phyloP scores from a whole-genome alignment of 2,888 invertebrate species.

The Seira ritae region DNA sequence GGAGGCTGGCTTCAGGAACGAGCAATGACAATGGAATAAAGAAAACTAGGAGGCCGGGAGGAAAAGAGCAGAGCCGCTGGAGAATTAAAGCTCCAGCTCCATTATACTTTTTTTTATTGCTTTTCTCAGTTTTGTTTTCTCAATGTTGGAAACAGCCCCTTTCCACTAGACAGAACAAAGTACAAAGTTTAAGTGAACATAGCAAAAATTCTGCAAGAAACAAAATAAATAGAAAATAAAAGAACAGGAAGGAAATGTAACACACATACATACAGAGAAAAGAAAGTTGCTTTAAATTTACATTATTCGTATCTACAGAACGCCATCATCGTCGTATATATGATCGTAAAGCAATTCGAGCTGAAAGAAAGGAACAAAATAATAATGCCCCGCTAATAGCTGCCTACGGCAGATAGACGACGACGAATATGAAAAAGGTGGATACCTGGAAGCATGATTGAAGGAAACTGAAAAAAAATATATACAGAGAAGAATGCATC shows the following conservation, averaged over 20 bases:
- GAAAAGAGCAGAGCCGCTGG: not conserved
- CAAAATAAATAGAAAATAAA: not conserved
- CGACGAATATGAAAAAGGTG: not conserved
- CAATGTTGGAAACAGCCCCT: not conserved
- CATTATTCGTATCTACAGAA: not conserved
- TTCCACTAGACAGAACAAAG: not conserved
- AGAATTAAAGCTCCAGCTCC: not conserved
- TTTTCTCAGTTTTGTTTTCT: slow-evolving; percentile 6
- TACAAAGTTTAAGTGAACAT: slow-evolving; percentile 7
- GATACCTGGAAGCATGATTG: not conserved
- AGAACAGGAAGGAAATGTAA: not conserved
- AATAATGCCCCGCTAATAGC: not conserved
- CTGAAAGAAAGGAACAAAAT: not conserved
- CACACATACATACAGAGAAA: no score
- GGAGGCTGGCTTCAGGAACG: not conserved
- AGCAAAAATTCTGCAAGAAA: not conserved
- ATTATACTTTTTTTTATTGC: not conserved
- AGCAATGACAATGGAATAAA: not conserved
- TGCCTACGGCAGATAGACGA: not conserved
- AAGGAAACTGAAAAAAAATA: not conserved
- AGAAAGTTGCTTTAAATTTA: not conserved
- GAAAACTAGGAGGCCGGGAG: no score
- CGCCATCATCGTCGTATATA: not conserved
- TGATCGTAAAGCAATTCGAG: not conserved
- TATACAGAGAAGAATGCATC: not conserved